These are phyloP conservation scores for Leucophenga varia DNA, from an alignment of 1,140 invertebrate species.

Conservation along the genomic window DNA sequence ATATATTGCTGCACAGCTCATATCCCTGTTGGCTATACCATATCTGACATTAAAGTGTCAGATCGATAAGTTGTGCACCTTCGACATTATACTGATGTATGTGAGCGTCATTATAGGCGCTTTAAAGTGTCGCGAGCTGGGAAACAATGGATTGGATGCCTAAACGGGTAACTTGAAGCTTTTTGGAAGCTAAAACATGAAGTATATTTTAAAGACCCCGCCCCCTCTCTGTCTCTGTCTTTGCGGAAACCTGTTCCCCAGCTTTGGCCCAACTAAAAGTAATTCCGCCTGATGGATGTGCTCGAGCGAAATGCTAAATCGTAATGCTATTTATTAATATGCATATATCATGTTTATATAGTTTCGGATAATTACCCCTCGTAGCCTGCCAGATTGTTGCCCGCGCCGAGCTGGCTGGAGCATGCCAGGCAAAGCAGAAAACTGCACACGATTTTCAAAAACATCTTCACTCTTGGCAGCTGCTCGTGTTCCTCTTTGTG, in stretches of 20 bases:
- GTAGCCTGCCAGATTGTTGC: conserved; percentile 43
- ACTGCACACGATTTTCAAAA: conserved; percentile 40
- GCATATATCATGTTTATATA: too few species aligned
- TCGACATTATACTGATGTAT: conserved; percentile 24
- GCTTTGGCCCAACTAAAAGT: too few species aligned
- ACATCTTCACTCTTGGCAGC: too few species aligned
- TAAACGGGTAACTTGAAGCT: too few species aligned
- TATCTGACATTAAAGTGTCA: conserved; percentile 18
- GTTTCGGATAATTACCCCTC: conserved; percentile 47
- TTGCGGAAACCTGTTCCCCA: too few species aligned
- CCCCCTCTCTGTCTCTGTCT: too few species aligned
- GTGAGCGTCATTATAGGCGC: conserved; percentile 3
- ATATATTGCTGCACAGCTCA: too few species aligned
- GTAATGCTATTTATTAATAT: conserved; percentile 24
- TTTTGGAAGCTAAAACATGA: too few species aligned
- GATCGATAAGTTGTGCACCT: conserved; percentile 5
- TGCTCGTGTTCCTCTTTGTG: too few species aligned
- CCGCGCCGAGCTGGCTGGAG: conserved; percentile 19
- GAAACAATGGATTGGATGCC: neutral
- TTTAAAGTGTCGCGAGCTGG: conserved; percentile 5
- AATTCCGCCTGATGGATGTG: conserved; percentile 32
- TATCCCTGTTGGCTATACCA: conserved; percentile 17
- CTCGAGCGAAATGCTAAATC: conserved; percentile 13
- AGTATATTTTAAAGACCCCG: too few species aligned
- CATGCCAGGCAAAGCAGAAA: conserved; percentile 23